Evolutionary conservation across 2,113 vertebrate species (phyloP).

Genomic region (Panthera tigris): DNA sequence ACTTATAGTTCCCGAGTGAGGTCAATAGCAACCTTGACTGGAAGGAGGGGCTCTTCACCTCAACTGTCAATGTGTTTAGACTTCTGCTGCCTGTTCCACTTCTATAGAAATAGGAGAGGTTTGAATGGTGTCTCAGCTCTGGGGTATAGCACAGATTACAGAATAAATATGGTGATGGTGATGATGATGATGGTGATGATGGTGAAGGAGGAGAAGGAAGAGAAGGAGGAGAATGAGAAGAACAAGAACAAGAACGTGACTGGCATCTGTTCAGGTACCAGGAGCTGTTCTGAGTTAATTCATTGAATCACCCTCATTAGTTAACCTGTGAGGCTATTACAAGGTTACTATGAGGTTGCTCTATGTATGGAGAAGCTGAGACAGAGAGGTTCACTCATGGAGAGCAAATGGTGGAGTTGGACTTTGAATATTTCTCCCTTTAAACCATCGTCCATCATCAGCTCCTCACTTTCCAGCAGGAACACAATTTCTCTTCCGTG

Average conservation of each 20-base stretch:
- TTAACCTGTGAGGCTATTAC: background rate
- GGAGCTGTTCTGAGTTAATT: background rate
- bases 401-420: background rate
- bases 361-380: background rate
- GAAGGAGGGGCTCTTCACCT: background rate
- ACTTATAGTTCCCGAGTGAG: background rate
- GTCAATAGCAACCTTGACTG: background rate
- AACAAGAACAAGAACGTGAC: no score
- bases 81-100: background rate
- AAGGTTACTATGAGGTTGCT: background rate
- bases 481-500: background rate
- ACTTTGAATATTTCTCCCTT: background rate
- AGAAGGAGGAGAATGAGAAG: no score
- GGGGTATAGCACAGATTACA: background rate
- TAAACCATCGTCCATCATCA: background rate
- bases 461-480: background rate
- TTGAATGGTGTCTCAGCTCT: background rate
- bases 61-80: background rate
- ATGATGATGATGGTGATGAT: no score
- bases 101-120: background rate
- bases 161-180: background rate
- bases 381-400: background rate
- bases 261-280: no score
- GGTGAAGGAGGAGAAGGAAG: background rate
- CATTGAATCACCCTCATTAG: background rate